These are phyloP conservation scores for Papilio xuthus DNA, from an alignment of 1,140 invertebrate genomes.

Conservation along the genomic window DNA sequence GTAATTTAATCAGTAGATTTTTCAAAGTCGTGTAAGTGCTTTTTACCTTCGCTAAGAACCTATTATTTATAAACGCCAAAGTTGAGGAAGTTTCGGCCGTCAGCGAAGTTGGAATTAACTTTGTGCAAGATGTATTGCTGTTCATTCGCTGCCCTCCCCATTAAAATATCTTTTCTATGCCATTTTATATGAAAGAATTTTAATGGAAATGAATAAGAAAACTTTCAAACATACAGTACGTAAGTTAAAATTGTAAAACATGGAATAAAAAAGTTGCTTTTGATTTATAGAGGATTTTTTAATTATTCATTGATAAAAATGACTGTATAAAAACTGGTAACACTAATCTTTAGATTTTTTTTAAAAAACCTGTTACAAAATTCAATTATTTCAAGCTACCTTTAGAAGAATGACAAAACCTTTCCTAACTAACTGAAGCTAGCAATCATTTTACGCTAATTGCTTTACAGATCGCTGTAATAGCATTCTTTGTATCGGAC, in stretches of 20 bases:
- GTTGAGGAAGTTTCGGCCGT: constrained; percentile 29
- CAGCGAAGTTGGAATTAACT: constrained; percentile 33
- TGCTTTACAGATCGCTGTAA: constrained; percentile 3
- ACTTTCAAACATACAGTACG: constrained; percentile 5
- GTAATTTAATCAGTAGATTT: constrained; percentile 16
- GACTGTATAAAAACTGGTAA: no score
- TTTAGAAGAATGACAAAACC: constrained; percentile 3
- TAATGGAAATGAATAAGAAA: constrained; percentile 6
- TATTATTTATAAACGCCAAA: constrained; percentile 36
- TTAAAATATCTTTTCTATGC: constrained; percentile 24
- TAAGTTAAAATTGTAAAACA: background rate
- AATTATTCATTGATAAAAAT: background rate
- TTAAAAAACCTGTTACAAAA: background rate
- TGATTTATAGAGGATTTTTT: background rate
- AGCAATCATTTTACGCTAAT: constrained; percentile 6
- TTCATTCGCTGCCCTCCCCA: constrained; percentile 29
- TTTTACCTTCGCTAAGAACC: constrained; percentile 30
- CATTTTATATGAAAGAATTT: constrained; percentile 22
- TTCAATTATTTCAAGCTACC: background rate
- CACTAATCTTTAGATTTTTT: background rate
- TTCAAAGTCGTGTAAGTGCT: constrained; percentile 31
- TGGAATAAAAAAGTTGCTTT: background rate
- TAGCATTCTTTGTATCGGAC: background rate
- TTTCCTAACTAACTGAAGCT: constrained; percentile 12
- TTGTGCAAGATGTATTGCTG: constrained; percentile 35